These are phyloP conservation scores for Tuberolachnus salignus DNA, from an alignment of 2,888 invertebrate genomes.

Conservation along the genomic window DNA sequence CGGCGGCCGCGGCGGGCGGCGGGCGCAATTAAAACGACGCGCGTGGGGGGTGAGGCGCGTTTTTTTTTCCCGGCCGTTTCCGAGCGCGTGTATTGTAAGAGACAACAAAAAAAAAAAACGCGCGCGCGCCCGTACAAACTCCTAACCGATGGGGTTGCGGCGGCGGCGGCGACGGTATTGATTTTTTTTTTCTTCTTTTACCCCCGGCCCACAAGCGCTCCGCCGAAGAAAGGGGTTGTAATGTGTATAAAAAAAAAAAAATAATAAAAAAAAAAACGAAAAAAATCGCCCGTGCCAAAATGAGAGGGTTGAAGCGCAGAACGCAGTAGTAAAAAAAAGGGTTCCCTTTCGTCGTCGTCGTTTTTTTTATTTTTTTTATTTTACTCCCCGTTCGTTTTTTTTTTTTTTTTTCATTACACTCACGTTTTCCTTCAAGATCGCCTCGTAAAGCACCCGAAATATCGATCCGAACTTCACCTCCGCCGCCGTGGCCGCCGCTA, in stretches of 20 bases:
- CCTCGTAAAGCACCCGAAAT: conserved; percentile 44
- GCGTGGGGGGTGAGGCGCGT: conserved; percentile 7
- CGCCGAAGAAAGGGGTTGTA: conserved; percentile 41
- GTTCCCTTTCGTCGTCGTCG: conserved; percentile 23
- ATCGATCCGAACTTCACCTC: conserved; percentile 36
- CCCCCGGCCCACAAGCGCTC: conserved; percentile 17
- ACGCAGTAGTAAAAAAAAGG: conserved; percentile 27
- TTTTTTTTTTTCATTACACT: conserved; percentile 44
- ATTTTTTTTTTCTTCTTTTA: conserved; percentile 40
- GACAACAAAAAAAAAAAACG: conserved; percentile 6
- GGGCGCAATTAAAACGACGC: conserved; percentile 47
- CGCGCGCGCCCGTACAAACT: conserved; percentile 1
- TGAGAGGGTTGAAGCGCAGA: conserved; percentile 49
- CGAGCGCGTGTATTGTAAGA: neutral
- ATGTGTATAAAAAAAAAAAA: conserved; percentile 8
- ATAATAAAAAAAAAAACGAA: conserved; percentile 9
- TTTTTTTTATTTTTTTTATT: neutral
- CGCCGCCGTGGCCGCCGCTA: neutral
- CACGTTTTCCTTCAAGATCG: conserved; percentile 46
- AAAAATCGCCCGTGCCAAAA: conserved; percentile 51
- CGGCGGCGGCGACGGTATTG: conserved; percentile 45
- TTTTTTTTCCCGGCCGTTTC: conserved; percentile 26
- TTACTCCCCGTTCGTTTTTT: neutral
- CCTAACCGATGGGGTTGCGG: conserved; percentile 36
- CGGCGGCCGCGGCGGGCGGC: neutral